phyloP scores from a whole-genome alignment of 2,797 vertebrate genomes.

The Tarsius wallacei region DNA sequence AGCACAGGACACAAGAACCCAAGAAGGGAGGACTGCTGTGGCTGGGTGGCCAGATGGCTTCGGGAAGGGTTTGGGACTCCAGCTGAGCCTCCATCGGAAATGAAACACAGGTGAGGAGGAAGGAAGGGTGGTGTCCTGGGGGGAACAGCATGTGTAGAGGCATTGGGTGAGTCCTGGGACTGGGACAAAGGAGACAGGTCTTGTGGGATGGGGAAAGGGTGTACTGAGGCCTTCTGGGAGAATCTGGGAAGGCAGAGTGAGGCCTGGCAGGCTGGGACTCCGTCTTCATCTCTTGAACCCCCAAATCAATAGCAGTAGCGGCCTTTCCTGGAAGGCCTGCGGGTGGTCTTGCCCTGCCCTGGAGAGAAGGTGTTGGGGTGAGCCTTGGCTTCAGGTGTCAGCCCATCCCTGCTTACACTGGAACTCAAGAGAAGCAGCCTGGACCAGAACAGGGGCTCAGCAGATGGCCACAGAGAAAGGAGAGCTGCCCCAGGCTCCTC shows the following conservation, averaged over 20 bases:
- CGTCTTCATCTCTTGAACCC: not conserved
- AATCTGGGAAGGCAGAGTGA: not conserved
- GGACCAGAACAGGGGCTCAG: not conserved
- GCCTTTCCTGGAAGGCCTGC: not conserved
- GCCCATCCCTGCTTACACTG: not conserved
- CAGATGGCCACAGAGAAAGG: not conserved
- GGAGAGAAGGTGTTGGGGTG: not conserved
- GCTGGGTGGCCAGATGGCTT: not conserved
- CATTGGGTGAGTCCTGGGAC: not conserved
- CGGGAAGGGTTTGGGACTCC: not conserved
- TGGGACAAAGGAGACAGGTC: not conserved
- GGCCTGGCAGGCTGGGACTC: not conserved
- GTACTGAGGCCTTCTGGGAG: not conserved
- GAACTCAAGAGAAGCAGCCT: not conserved
- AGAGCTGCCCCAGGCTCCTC: not conserved
- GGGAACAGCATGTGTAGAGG: not conserved
- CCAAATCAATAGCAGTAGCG: not conserved
- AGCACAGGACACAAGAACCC: not conserved
- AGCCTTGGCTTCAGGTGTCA: fast-evolving
- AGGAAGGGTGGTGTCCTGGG: not conserved
- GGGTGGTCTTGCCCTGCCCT: not conserved
- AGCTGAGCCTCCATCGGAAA: not conserved
- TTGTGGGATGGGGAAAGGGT: fast-evolving
- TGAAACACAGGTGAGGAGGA: not conserved
- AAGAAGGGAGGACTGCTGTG: not conserved